phyloP scores from a whole-genome alignment of 37 sponge, comb jelly and placozoan species.

The Hormiphora californensis region DNA sequence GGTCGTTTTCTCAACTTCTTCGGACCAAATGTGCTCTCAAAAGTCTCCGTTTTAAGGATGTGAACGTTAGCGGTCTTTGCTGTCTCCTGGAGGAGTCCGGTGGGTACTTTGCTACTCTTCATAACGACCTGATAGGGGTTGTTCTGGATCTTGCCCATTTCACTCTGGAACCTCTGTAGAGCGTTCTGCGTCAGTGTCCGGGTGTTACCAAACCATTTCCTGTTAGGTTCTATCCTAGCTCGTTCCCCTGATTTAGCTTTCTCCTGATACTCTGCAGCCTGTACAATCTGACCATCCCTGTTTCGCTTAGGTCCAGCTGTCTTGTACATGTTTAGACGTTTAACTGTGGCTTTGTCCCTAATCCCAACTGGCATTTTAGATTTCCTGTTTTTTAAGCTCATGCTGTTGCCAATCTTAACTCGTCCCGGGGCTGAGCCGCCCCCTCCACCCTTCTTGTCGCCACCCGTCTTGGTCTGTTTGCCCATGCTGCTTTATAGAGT shows the following conservation, averaged over 20 bases:
- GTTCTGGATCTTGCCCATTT: constrained; percentile 82
- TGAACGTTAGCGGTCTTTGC: constrained; percentile 82
- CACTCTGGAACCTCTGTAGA: constrained; percentile 91
- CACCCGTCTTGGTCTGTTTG: too few species aligned
- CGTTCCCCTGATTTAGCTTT: constrained; percentile 75
- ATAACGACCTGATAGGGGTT: constrained; percentile 96
- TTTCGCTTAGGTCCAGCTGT: constrained; percentile 74
- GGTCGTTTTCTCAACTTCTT: constrained; percentile 84
- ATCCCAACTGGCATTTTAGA: constrained; percentile 51
- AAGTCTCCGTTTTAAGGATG: constrained; percentile 87
- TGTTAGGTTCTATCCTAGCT: constrained; percentile 91
- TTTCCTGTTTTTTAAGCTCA: neutral
- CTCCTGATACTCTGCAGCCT: constrained; percentile 85
- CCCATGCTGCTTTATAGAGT: too few species aligned
- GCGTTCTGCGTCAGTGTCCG: constrained; percentile 79
- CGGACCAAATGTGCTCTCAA: constrained; percentile 85
- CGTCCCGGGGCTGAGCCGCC: constrained; percentile 4
- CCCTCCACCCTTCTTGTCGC: too few species aligned
- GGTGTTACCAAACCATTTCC: constrained; percentile 99
- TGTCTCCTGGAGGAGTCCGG: constrained; percentile 83
- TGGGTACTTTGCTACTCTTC: constrained; percentile 81
- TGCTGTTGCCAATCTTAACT: constrained; percentile 25
- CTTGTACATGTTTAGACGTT: constrained; percentile 90
- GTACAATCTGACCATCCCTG: constrained; percentile 69
- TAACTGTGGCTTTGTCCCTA: constrained; percentile 86